These are phyloP conservation scores for Cyclargus thomasi DNA, from an alignment of 1,140 invertebrate genomes.

Conservation along the genomic window DNA sequence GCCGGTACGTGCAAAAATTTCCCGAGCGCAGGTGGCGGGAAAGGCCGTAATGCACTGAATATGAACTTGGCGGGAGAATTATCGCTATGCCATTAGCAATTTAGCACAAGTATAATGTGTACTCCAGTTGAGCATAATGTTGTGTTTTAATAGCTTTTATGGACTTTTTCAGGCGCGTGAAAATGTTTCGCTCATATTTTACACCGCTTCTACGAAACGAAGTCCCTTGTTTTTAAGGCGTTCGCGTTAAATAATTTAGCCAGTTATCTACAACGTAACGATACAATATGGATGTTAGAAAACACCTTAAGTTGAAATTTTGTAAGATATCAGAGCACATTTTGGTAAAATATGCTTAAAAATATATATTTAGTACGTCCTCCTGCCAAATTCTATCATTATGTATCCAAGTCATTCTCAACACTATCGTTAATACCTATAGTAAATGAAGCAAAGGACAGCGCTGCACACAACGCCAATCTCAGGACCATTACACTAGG, in stretches of 20 bases:
- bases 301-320: no score
- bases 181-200: not conserved
- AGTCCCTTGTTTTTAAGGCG: no score
- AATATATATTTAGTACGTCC: no score
- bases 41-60: not conserved
- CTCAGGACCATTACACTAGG: slow-evolving; percentile 56
- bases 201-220: no score
- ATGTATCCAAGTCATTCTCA: slow-evolving; percentile 53
- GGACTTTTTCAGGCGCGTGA: not conserved
- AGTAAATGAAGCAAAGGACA: slow-evolving; percentile 59
- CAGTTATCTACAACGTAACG: no score
- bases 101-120: not conserved
- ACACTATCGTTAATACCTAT: slow-evolving; percentile 61
- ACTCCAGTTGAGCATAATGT: not conserved
- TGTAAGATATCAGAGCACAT: no score
- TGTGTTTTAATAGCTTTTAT: not conserved
- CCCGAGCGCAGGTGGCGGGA: not conserved
- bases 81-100: not conserved
- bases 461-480: slow-evolving; percentile 58
- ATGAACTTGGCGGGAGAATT: not conserved
- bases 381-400: no score
- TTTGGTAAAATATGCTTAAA: no score
- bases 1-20: not conserved
- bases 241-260: no score
- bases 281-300: no score